Evolutionary conservation across 2,797 vertebrate species (phyloP).

Genomic region (Manis pentadactyla): DNA sequence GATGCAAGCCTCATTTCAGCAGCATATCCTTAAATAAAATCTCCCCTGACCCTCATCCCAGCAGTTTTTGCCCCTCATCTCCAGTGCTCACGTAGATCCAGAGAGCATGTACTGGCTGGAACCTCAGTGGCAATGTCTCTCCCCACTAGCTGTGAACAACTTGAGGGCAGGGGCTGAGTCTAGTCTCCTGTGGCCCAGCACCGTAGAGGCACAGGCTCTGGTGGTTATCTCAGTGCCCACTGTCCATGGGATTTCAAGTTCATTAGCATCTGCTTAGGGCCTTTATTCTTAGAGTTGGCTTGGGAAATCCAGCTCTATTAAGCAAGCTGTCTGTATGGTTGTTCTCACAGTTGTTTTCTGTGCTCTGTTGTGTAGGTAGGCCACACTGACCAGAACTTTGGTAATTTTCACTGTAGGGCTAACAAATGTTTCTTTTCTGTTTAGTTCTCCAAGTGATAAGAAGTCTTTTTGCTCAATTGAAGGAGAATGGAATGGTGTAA

Average conservation of each 20-base stretch:
- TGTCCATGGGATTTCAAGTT: background rate
- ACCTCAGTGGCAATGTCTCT: background rate
- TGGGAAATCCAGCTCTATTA: background rate
- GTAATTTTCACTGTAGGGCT: slow-evolving; percentile 33
- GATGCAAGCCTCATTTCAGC: background rate
- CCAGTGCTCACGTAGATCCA: background rate
- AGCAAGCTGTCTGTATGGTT: background rate
- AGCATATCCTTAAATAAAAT: background rate
- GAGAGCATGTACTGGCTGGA: background rate
- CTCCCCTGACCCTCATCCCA: background rate
- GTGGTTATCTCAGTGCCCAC: background rate
- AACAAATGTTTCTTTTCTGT: slow-evolving; percentile 72
- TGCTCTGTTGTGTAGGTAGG: background rate
- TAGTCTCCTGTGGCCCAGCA: background rate
- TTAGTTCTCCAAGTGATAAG: slow-evolving; percentile 97
- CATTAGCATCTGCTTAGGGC: background rate
- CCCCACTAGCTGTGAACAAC: background rate
- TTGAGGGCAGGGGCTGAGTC: background rate
- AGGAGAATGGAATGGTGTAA: slow-evolving; percentile 99
- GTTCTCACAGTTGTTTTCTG: background rate
- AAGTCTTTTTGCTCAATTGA: slow-evolving; percentile 97
- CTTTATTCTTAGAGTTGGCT: background rate
- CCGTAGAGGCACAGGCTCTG: background rate
- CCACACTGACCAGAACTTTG: background rate
- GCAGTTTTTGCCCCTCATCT: background rate